phyloP scores from a whole-genome alignment of 2,797 vertebrate species.

The Lerista edwardsae region DNA sequence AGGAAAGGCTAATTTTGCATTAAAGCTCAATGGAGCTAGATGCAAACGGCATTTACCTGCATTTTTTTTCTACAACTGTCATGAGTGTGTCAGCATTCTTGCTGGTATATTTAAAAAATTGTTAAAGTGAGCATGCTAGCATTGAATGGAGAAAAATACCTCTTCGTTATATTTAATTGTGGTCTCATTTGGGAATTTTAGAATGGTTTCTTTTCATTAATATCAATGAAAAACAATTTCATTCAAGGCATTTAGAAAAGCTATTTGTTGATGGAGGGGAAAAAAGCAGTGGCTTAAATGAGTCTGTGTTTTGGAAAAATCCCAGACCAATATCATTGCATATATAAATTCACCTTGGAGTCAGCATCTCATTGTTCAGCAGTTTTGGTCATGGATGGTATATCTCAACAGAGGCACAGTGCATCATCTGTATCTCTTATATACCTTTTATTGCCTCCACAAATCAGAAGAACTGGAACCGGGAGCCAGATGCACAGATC shows the following conservation, averaged over 20 bases:
- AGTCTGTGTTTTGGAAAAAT: constrained; percentile 51
- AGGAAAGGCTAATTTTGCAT: too few relatives aligned
- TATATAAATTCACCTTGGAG: constrained; percentile 71
- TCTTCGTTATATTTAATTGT: neutral
- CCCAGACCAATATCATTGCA: constrained; percentile 54
- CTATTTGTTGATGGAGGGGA: neutral
- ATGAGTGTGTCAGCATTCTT: too few relatives aligned
- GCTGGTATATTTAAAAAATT: neutral
- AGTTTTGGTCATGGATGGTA: constrained; percentile 54
- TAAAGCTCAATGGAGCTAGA: too few relatives aligned
- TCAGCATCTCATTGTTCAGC: constrained; percentile 72
- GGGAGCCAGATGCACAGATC: constrained; percentile 38
- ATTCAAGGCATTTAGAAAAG: too few relatives aligned
- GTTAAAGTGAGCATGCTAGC: neutral
- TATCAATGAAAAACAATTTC: constrained; percentile 23
- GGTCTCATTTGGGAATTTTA: neutral
- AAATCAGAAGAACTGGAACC: constrained; percentile 55
- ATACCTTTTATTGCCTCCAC: constrained; percentile 49
- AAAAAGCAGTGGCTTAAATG: constrained; percentile 43
- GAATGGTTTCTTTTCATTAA: neutral
- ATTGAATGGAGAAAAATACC: neutral
- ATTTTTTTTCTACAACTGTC: too few relatives aligned
- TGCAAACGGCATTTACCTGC: too few relatives aligned
- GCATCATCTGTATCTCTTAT: constrained; percentile 55
- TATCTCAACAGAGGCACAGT: constrained; percentile 49